Percentiles rank a stretch among this genome's conserved stretches.
Evolutionary conservation across 2,888 invertebrate species (phyloP).

Genomic region (Chaitophorus viminalis): DNA sequence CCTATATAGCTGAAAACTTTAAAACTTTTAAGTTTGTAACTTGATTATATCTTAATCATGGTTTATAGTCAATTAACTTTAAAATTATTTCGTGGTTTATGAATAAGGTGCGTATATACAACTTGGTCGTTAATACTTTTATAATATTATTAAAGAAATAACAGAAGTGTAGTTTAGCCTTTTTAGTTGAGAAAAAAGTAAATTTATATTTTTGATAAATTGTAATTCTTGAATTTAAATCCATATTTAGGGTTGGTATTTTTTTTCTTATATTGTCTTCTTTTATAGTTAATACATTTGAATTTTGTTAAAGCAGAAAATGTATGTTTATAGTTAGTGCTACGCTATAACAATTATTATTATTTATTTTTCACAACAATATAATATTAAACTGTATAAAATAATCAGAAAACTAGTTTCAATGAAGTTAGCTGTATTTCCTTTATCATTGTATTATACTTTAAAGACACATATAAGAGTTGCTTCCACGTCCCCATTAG

Average conservation of each 20-base stretch:
- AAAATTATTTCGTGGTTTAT: no score
- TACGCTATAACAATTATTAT: not conserved
- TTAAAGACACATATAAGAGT: not conserved
- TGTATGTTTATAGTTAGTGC: not conserved
- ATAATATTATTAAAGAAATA: not conserved
- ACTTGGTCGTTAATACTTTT: not conserved
- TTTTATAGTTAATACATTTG: not conserved
- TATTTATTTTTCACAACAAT: not conserved
- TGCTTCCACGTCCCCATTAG: not conserved
- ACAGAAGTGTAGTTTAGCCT: constrained; percentile 11
- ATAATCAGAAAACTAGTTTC: not conserved
- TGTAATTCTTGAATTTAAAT: not conserved
- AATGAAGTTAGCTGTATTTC: not conserved
- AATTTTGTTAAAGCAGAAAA: not conserved
- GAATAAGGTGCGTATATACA: no score
- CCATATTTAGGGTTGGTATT: not conserved
- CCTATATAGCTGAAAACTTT: no score
- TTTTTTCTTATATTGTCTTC: not conserved
- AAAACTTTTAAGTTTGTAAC: no score
- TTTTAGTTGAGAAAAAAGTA: constrained; percentile 16
- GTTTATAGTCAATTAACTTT: no score
- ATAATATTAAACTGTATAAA: not conserved
- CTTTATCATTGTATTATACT: not conserved
- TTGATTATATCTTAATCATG: no score
- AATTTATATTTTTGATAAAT: constrained; percentile 5